Percentiles rank a stretch among this genome's conserved stretches.
These are phyloP conservation scores for Scatophagus argus DNA, from an alignment of 2,113 vertebrate genomes.

Conservation along the genomic window DNA sequence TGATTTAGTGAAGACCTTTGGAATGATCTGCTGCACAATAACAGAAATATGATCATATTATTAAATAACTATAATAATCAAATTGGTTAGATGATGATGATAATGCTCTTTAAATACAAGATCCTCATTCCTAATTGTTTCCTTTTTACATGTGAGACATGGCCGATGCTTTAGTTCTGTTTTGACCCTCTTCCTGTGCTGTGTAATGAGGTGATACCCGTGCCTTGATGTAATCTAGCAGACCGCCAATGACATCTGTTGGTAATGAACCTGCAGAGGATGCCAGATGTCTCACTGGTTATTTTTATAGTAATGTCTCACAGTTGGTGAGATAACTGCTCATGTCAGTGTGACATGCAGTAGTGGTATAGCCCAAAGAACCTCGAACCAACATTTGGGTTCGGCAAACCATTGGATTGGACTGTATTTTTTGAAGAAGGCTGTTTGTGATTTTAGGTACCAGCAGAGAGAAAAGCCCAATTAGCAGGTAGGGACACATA, in stretches of 20 bases:
- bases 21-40: neutral
- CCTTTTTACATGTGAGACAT: neutral
- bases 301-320: neutral
- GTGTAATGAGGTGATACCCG: neutral
- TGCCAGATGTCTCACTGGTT: neutral
- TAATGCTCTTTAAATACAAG: neutral
- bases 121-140: neutral
- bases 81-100: neutral
- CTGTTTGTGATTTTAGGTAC: neutral
- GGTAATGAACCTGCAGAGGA: neutral
- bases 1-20: neutral
- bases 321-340: conserved; percentile 3
- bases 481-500: neutral
- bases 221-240: neutral
- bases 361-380: neutral
- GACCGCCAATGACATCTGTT: neutral
- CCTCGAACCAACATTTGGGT: neutral
- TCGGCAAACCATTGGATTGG: neutral
- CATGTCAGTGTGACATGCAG: neutral
- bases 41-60: neutral
- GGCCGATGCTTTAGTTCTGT: neutral
- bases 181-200: neutral
- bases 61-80: too few species aligned
- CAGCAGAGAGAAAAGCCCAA: neutral
- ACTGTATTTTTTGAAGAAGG: neutral